These are phyloP conservation scores for Drosophila neutralis DNA, from an alignment of 2,888 invertebrate species.

Conservation along the genomic window DNA sequence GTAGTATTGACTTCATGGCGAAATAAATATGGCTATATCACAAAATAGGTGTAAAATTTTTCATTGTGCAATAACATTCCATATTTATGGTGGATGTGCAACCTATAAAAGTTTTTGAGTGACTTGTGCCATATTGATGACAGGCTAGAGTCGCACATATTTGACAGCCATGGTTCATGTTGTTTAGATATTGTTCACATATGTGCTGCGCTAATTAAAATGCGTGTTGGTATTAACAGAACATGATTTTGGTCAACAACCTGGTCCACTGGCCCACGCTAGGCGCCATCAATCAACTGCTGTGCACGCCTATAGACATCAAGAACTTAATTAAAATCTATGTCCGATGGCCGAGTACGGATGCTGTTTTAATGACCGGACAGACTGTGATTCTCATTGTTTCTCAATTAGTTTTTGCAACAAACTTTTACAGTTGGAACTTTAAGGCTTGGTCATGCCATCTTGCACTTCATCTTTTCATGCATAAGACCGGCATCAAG, in stretches of 20 bases:
- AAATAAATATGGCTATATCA: neutral
- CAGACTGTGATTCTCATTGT: slow-evolving; percentile 21
- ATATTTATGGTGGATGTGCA: slow-evolving; percentile 13
- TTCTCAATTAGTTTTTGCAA: slow-evolving; percentile 25
- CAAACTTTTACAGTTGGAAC: slow-evolving; percentile 42
- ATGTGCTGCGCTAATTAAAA: slow-evolving; percentile 44
- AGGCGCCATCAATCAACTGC: slow-evolving; percentile 46
- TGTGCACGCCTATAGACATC: neutral
- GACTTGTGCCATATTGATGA: slow-evolving; percentile 24
- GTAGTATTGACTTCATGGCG: neutral
- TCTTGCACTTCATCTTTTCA: slow-evolving; percentile 9
- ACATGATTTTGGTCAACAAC: neutral
- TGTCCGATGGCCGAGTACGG: neutral
- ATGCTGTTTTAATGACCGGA: slow-evolving; percentile 13
- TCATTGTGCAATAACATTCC: slow-evolving; percentile 1
- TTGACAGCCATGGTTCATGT: neutral
- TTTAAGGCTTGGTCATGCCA: slow-evolving; percentile 48
- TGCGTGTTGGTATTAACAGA: slow-evolving; percentile 18
- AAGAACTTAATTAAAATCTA: slow-evolving; percentile 66
- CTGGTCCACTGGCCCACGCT: neutral
- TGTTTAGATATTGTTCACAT: slow-evolving; percentile 18
- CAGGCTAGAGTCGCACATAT: neutral
- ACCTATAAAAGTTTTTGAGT: slow-evolving; percentile 36
- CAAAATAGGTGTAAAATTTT: slow-evolving; percentile 13
- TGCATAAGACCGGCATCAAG: slow-evolving; percentile 21